Evolutionary conservation across 1,140 invertebrate species (phyloP), one percentile per base, ranked within the genome.

Genomic region (Metopolophium dirhodum): DNA sequence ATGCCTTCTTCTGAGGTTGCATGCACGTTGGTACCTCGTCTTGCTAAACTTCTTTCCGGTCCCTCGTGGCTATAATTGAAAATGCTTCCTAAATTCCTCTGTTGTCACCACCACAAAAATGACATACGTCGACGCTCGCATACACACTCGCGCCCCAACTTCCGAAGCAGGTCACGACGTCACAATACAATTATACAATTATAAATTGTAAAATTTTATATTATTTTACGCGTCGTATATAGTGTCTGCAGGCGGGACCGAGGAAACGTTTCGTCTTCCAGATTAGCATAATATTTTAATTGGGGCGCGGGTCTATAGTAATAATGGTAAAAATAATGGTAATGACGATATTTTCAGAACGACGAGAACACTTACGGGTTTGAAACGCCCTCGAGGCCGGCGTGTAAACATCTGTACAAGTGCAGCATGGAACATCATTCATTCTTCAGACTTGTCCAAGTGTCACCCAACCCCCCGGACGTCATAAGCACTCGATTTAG

Each of bases 361-460:
- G 98, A 99, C 94, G 98, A 99, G 94, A 98, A 98, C 95, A 99
- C 98, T 23, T 99, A 99, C 95, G 98, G 99, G 9, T 99, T 99
- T 95, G 98, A 99, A 95, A 98, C 99, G 37, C 97, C 98, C n/a
- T 98, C 98, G 86, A 97, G 98, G 94, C 96, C 98, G 89, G 99
- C 99, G 0, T 99, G 98, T 95, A 99, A 99, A 95, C 99, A 99
- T 96, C 96, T 99, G 90, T 99, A 99, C 98, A 98, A 99, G 95
- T 99, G 99, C 96, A 99, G 99, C 95, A 97, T 99, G 47, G 99
- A 99, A 95, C 99, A 99, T 95, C 99, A 99, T 95, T 98, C 98
- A 7, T 99, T 99, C 96, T 99, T 99, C 96, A 96, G 99, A 90
- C 96, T 99, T 85, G 97, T 98, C 95, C 98, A 96, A 95, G 97